phyloP scores from a whole-genome alignment of 2,888 invertebrate genomes.

The Diaperis boleti region DNA sequence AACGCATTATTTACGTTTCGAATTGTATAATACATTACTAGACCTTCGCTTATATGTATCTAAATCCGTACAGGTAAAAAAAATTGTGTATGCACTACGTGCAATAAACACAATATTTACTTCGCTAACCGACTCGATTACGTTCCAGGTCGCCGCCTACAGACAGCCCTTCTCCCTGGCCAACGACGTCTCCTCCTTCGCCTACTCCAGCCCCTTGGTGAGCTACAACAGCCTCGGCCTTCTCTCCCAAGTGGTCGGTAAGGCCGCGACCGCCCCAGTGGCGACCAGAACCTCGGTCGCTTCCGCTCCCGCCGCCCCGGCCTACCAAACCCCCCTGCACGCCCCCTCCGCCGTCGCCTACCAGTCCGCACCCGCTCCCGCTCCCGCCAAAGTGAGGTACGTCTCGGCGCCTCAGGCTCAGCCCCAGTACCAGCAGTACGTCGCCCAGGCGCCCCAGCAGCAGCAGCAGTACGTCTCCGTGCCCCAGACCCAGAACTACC shows the following conservation, averaged over 20 bases:
- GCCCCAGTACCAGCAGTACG: no score
- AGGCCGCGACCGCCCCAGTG: constrained; percentile 42
- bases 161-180: constrained; percentile 59
- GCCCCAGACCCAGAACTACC: constrained; percentile 35
- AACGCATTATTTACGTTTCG: no score
- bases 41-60: no score
- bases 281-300: constrained; percentile 32
- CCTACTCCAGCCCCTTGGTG: constrained; percentile 63
- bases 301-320: constrained; percentile 41
- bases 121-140: no score
- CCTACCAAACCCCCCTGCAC: constrained; percentile 42
- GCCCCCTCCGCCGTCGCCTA: constrained; percentile 44
- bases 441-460: constrained; percentile 33
- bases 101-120: no score
- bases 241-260: constrained; percentile 57
- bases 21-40: no score
- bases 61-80: no score
- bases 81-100: no score
- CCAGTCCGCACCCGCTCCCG: constrained; percentile 41
- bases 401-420: constrained; percentile 26
- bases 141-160: constrained; percentile 24
- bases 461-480: constrained; percentile 37
- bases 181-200: constrained; percentile 63
- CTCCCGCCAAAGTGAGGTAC: constrained; percentile 1
- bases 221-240: constrained; percentile 62